A percentile compares a stretch with the other conserved stretches of the same genome.
These are phyloP conservation scores for Leptatherina wallacei DNA, from an alignment of 2,797 vertebrate genomes.

Conservation along the genomic window DNA sequence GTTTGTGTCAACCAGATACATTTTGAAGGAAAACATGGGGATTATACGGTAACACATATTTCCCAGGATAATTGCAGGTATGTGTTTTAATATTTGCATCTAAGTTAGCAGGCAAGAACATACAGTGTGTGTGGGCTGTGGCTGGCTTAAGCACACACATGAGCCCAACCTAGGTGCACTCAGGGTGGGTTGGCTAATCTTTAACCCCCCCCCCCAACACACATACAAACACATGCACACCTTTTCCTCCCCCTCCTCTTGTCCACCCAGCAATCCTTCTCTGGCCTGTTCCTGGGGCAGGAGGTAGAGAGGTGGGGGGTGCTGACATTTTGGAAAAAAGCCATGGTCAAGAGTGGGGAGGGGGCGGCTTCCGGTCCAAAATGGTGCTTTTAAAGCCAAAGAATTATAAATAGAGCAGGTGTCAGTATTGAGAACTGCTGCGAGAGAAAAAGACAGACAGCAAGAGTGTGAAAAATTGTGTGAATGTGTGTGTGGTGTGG, in stretches of 20 bases:
- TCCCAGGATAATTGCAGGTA: slow-evolving; percentile 15
- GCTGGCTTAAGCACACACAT: slow-evolving; percentile 38
- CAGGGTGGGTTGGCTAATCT: slow-evolving; percentile 72
- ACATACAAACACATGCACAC: slow-evolving; percentile 7
- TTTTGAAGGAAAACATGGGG: slow-evolving; percentile 20
- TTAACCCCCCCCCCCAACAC: slow-evolving; percentile 48
- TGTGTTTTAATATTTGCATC: slow-evolving; percentile 9
- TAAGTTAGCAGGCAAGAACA: slow-evolving; percentile 25
- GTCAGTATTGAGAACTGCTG: slow-evolving; percentile 73
- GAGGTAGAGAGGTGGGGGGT: slow-evolving; percentile 72
- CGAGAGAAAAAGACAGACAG: slow-evolving; percentile 72
- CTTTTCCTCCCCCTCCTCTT: slow-evolving; percentile 24
- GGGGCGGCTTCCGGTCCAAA: slow-evolving; percentile 79
- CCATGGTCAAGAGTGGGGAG: slow-evolving; percentile 65
- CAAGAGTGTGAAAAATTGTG: slow-evolving; percentile 76
- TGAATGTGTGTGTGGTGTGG: slow-evolving; percentile 57
- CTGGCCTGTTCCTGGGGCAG: slow-evolving; percentile 70
- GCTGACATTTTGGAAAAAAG: slow-evolving; percentile 72
- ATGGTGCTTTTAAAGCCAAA: slow-evolving; percentile 71
- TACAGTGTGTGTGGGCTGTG: slow-evolving; percentile 45
- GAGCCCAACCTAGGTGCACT: slow-evolving; percentile 66
- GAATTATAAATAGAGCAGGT: slow-evolving; percentile 83
- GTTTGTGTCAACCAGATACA: slow-evolving; percentile 15
- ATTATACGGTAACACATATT: slow-evolving; percentile 1
- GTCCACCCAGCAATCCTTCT: slow-evolving; percentile 52